Percentiles rank a stretch among this genome's conserved stretches.
These are phyloP conservation scores for Ceriagrion tenellum DNA, from an alignment of 2,888 invertebrate genomes.

Conservation along the genomic window DNA sequence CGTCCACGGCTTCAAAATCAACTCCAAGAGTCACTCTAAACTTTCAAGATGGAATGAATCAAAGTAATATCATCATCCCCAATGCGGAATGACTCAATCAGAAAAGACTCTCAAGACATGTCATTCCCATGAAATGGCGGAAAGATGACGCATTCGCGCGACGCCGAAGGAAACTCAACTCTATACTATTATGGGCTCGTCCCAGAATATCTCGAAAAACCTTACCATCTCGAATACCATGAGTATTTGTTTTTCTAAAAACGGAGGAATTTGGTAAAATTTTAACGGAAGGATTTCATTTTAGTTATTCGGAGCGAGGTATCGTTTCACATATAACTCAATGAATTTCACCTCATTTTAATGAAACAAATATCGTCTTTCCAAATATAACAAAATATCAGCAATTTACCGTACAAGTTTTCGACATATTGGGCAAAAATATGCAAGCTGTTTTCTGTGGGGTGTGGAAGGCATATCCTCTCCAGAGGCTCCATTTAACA, in stretches of 20 bases:
- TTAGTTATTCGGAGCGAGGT: too few species aligned
- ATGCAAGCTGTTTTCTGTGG: too few species aligned
- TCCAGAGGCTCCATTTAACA: too few species aligned
- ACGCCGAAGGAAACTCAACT: background rate
- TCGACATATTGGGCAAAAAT: too few species aligned
- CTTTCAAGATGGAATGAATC: background rate
- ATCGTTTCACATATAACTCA: too few species aligned
- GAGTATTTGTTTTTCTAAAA: background rate
- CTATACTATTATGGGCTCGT: background rate
- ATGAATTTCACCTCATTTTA: too few species aligned
- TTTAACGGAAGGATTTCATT: background rate
- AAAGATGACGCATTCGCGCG: background rate
- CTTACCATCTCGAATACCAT: background rate
- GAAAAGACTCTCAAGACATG: background rate
- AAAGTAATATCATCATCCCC: background rate
- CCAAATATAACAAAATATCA: too few species aligned
- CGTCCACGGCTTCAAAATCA: background rate
- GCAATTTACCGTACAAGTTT: too few species aligned
- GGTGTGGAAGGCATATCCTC: too few species aligned
- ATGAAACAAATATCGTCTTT: too few species aligned
- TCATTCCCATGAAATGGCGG: background rate
- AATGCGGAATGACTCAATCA: background rate
- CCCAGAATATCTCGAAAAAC: background rate
- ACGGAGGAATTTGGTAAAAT: background rate
- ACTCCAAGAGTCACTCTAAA: background rate